Conservation (phyloP, 1,140 invertebrate genomes). For the Hyposmocoma kahamanoa region DNA sequence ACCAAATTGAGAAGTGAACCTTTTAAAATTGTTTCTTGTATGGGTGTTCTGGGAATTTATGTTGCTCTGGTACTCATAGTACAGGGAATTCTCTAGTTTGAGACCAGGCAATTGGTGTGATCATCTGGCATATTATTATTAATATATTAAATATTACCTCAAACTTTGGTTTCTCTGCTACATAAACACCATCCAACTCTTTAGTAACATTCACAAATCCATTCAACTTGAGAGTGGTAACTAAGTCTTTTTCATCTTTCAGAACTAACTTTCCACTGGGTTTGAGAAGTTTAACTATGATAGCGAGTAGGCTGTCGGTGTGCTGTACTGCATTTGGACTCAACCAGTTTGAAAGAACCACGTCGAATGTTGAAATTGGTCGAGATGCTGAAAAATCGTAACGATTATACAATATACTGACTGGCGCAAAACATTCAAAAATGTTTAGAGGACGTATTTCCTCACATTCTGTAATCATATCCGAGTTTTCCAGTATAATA, state of each 20-base stretch:
- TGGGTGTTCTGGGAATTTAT: neutral
- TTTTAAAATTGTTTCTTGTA: neutral
- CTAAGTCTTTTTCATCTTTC: constrained; percentile 52
- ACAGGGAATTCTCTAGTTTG: too few species aligned
- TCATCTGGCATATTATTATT: too few species aligned
- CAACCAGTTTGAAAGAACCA: constrained; percentile 75
- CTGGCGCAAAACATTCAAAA: neutral
- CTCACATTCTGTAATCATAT: constrained; percentile 57
- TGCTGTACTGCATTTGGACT: constrained; percentile 56
- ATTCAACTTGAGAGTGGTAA: constrained; percentile 75
- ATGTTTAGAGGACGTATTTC: constrained; percentile 6
- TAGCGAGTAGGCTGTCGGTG: constrained; percentile 67
- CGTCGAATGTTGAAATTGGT: constrained; percentile 74
- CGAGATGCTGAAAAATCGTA: constrained; percentile 65
- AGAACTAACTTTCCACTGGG: constrained; percentile 74
- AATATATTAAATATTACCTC: constrained; percentile 78
- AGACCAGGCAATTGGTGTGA: too few species aligned
- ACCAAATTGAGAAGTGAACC: too few species aligned
- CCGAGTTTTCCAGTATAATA: constrained; percentile 64
- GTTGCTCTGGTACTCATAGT: too few species aligned
- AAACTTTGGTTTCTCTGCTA: constrained; percentile 79
- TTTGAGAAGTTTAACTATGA: constrained; percentile 75
- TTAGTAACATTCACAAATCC: constrained; percentile 76
- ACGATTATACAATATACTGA: too few species aligned
- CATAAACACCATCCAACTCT: constrained; percentile 53